A percentile compares a stretch with the other conserved stretches of the same genome.
phyloP scores from a whole-genome alignment of 2,113 vertebrate species.

The Phalacrocorax carbo region DNA sequence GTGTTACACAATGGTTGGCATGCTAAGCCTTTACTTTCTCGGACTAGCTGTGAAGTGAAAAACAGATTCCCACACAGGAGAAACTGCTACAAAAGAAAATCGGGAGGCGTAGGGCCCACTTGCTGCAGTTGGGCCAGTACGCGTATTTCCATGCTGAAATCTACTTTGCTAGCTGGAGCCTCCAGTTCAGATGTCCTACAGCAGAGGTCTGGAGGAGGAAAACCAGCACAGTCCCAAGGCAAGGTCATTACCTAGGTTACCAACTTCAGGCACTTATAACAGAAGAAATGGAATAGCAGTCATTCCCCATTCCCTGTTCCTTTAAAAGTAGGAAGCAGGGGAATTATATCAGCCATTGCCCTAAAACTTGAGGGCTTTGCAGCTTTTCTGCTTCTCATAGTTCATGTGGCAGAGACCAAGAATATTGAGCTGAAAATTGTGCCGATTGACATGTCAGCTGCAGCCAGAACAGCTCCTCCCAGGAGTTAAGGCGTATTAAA shows the following conservation, averaged over 20 bases:
- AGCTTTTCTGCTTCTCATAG: neutral
- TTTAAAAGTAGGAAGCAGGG: neutral
- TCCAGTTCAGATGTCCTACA: neutral
- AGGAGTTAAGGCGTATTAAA: neutral
- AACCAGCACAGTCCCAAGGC: neutral
- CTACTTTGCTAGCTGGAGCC: neutral
- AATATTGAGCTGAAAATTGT: neutral
- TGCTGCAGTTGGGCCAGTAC: neutral
- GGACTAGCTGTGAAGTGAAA: neutral
- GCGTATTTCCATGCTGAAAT: neutral
- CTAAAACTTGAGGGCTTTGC: neutral
- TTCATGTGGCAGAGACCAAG: neutral
- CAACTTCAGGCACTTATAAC: neutral
- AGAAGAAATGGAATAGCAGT: neutral
- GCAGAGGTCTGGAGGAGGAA: neutral
- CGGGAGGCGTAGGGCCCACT: neutral
- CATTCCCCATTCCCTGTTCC: neutral
- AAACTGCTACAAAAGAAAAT: neutral
- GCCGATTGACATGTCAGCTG: neutral
- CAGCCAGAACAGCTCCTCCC: neutral
- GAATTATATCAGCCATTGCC: neutral
- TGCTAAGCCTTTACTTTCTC: neutral
- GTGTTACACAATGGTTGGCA: accelerated
- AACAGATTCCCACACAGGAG: neutral
- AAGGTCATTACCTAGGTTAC: neutral